A percentile compares a stretch with the other conserved stretches of the same genome.
Conservation (phyloP, 1,140 invertebrate species). For the Saccostrea echinata region DNA sequence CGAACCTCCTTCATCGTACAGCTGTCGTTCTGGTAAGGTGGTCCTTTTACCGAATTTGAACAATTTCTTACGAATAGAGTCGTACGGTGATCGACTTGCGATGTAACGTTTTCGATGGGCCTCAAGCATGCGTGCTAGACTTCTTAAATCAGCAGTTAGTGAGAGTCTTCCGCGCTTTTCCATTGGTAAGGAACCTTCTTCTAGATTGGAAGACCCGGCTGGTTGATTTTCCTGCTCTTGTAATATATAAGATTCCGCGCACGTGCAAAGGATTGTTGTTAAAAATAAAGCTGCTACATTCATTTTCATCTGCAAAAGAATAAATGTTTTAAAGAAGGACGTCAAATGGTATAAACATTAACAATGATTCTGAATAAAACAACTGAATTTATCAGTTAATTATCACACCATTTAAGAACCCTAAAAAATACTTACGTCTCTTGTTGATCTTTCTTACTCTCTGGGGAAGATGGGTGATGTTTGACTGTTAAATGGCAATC, state of each 20-base stretch:
- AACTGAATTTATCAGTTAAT: too few relatives aligned
- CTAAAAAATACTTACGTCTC: not conserved
- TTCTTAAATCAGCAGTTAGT: conserved; percentile 50
- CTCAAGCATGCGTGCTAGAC: conserved; percentile 52
- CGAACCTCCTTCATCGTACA: not conserved
- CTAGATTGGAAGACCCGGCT: not conserved
- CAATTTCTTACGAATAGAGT: conserved; percentile 40
- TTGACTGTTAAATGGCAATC: not conserved
- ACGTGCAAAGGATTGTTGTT: not conserved
- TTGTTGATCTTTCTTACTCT: not conserved
- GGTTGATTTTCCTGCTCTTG: not conserved
- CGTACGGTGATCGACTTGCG: not conserved
- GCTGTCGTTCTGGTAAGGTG: not conserved
- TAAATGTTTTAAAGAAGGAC: not conserved
- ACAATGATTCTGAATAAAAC: too few relatives aligned
- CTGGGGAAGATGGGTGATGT: not conserved
- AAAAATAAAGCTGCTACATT: not conserved
- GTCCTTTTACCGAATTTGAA: conserved; percentile 47
- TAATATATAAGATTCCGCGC: not conserved
- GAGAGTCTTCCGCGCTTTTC: conserved; percentile 50
- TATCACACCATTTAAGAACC: not conserved
- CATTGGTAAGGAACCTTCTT: not conserved
- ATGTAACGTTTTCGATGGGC: conserved; percentile 14
- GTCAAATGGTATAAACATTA: too few relatives aligned
- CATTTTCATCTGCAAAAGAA: conserved; percentile 17